A percentile compares a stretch with the other conserved stretches of the same genome.
These are phyloP conservation scores for Odontophorus gujanensis DNA, from an alignment of 2,113 vertebrate genomes.

Conservation along the genomic window DNA sequence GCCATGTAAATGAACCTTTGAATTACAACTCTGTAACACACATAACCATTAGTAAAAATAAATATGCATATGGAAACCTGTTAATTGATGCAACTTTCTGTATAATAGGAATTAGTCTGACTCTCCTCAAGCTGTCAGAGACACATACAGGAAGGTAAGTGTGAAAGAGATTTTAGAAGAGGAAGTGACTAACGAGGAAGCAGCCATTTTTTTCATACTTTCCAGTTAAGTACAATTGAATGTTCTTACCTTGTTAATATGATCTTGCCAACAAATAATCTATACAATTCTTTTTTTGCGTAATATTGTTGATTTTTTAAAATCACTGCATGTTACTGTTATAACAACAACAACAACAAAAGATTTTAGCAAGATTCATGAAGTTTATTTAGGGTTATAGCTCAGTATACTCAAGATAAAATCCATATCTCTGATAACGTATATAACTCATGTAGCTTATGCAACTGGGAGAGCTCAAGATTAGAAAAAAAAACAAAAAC, in stretches of 20 bases:
- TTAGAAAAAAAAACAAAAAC: background rate
- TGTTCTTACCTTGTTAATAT: background rate
- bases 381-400: background rate
- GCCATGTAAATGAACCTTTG: background rate
- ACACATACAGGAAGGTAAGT: background rate
- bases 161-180: background rate
- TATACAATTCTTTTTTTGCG: background rate
- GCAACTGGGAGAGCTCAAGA: background rate
- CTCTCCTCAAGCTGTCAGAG: background rate
- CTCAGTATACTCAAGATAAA: background rate
- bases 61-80: background rate
- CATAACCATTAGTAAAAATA: background rate
- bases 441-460: background rate
- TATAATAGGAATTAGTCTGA: background rate
- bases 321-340: background rate
- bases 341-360: background rate
- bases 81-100: background rate
- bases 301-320: background rate
- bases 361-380: background rate
- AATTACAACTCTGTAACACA: background rate
- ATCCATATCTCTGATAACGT: background rate
- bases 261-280: background rate
- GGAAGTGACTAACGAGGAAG: background rate
- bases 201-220: accelerated
- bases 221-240: background rate